Base-by-base conservation (phyloP, 2,113 vertebrate genomes). In the Ophiodon elongatus region DNA sequence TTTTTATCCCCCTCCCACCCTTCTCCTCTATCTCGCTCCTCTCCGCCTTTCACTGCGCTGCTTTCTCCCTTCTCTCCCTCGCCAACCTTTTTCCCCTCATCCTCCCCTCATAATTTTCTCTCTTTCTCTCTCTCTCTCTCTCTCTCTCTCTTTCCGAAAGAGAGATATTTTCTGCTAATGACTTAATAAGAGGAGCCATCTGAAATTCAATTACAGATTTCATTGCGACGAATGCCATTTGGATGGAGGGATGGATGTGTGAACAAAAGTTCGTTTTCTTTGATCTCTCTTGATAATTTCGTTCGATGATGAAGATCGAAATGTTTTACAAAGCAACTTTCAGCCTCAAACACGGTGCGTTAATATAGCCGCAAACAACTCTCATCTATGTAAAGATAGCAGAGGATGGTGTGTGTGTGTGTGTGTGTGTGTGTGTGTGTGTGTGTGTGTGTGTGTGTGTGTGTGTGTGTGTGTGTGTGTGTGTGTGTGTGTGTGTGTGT, bases 171-270 rank as follows among this genome's bases (percentile, higher is more conserved):
- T 76, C 84, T 56, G 65, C 90, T 93, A 88, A 93, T 89, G 89
- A 92, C 90, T 85, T 86, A 74, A 92, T 92, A 93, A 94, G 87
- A 86, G 87, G 79, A 82, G 78, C 85, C 85, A 83, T 94, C 90
- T 89, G 80, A 94, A 93, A 94, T 94, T 94, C 93, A 96, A 95
- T 97, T 96, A 85, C 94, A 85, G 95, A 93, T 92, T 87, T 93
- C 69, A 83, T 83, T 64, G 88, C 68, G 35, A 64, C 8, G 68
- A 71, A 78, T 59, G 75, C 64, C 66, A 90, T 93, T 89, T 85
- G 76, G 85, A 68, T 69, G 45, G 79, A 83, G 19, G 65, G 80
- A 39, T 56, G 81, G 80, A 74, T 54, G 67, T 69, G 68, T 59
- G 66, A 73, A 39, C 11, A 17, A 66, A 52, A 15, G 62, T 82